phyloP scores from a whole-genome alignment of 2,888 invertebrate genomes.

The Cyclophora albipunctata region DNA sequence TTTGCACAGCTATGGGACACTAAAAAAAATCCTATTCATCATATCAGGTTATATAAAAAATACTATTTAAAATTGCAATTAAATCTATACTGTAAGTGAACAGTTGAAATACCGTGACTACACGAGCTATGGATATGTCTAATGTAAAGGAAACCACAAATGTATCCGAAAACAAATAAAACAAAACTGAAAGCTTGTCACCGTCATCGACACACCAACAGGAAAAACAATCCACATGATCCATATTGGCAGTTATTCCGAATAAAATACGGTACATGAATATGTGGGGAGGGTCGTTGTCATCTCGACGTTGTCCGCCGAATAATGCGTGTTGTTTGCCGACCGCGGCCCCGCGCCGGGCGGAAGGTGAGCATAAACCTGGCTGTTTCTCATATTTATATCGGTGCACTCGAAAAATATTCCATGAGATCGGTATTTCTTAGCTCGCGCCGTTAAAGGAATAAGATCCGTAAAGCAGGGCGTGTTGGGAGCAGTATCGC shows the following conservation, averaged over 20 bases:
- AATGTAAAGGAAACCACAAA: no score
- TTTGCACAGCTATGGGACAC: no score
- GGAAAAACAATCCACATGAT: neutral
- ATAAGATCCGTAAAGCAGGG: constrained; percentile 47
- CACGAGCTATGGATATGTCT: no score
- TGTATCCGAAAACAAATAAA: no score
- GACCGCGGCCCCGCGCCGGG: constrained; percentile 32
- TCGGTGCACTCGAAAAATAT: constrained; percentile 70
- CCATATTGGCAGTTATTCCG: constrained; percentile 27
- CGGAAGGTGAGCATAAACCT: constrained; percentile 65
- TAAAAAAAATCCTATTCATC: no score
- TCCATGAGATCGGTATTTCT: constrained; percentile 51
- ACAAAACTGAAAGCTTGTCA: no score
- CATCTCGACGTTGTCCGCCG: constrained; percentile 58
- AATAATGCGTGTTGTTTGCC: constrained; percentile 56
- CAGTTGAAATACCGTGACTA: no score
- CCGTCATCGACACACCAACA: no score
- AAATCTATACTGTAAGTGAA: no score
- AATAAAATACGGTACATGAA: constrained; percentile 26
- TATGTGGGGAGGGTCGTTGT: constrained; percentile 45
- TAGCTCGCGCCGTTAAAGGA: constrained; percentile 31
- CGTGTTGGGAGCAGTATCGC: constrained; percentile 61
- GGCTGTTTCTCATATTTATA: constrained; percentile 73
- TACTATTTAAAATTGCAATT: no score
- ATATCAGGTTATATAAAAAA: no score